Percentiles rank a stretch among this genome's conserved stretches.
Evolutionary conservation across 2,113 vertebrate genomes (phyloP).

Genomic region (Alethe diademata): DNA sequence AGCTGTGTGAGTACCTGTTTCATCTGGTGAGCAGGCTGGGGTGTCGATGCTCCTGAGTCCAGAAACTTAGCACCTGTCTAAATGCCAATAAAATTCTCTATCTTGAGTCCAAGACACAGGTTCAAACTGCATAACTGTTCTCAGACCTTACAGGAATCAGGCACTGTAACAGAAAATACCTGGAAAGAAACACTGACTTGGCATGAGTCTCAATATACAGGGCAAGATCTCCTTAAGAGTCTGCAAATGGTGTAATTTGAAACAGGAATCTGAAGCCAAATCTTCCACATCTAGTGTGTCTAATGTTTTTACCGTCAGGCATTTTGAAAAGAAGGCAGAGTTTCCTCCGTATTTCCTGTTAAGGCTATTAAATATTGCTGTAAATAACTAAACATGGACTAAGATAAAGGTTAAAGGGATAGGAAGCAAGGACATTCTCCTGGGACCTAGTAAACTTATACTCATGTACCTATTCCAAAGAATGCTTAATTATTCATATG

Average conservation of each 20-base stretch:
- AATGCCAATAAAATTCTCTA: background rate
- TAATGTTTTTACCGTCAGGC: background rate
- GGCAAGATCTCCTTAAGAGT: background rate
- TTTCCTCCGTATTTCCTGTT: background rate
- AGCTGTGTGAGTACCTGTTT: background rate
- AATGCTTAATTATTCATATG: background rate
- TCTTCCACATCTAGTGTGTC: background rate
- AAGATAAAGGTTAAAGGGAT: background rate
- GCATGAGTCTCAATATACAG: background rate
- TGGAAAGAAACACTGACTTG: background rate
- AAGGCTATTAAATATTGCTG: background rate
- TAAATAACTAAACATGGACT: background rate
- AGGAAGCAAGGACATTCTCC: background rate
- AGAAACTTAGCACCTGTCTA: background rate
- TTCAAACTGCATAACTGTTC: background rate
- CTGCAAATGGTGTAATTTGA: background rate
- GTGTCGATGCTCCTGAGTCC: background rate
- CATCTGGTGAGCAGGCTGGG: background rate
- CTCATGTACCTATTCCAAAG: background rate
- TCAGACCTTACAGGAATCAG: background rate
- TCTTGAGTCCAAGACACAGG: background rate
- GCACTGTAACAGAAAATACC: background rate
- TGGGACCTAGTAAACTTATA: background rate
- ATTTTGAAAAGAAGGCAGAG: background rate
- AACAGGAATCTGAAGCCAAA: background rate